These are phyloP conservation scores for Pollimyrus isidori DNA, from an alignment of 2,113 vertebrate genomes.

Conservation along the genomic window DNA sequence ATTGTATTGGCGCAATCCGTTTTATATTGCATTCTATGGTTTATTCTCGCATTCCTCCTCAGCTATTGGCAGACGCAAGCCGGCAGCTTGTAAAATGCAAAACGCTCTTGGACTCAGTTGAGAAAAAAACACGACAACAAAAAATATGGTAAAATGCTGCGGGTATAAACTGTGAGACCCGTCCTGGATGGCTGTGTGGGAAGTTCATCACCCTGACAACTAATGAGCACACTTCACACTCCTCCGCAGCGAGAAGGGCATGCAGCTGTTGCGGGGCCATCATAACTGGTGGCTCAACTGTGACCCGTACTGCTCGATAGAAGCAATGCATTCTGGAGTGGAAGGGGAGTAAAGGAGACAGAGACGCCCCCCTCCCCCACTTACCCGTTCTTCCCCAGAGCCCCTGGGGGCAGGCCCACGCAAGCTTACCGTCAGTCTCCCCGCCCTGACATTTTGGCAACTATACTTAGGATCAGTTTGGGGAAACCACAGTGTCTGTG, in stretches of 20 bases:
- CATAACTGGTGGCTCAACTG: neutral
- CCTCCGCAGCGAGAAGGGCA: neutral
- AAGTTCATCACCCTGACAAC: conserved; percentile 28
- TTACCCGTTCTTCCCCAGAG: neutral
- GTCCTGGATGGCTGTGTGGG: neutral
- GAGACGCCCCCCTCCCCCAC: neutral
- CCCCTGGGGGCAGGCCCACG: neutral
- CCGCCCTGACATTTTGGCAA: neutral
- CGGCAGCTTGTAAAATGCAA: neutral
- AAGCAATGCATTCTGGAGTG: neutral
- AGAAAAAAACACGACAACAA: neutral
- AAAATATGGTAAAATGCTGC: conserved; percentile 6
- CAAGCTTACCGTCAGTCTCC: neutral
- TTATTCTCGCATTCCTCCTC: neutral
- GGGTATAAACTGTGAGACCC: conserved; percentile 9
- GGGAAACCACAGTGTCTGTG: conserved; percentile 11
- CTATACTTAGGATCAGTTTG: neutral
- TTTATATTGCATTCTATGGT: neutral
- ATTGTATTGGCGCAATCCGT: neutral
- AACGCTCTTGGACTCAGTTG: neutral
- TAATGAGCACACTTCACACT: neutral
- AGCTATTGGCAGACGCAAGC: neutral
- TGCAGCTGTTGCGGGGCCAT: conserved; percentile 14
- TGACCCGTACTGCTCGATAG: neutral
- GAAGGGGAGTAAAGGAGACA: neutral